phyloP scores from a whole-genome alignment of 2,113 vertebrate species.

The Vicugna pacos region DNA sequence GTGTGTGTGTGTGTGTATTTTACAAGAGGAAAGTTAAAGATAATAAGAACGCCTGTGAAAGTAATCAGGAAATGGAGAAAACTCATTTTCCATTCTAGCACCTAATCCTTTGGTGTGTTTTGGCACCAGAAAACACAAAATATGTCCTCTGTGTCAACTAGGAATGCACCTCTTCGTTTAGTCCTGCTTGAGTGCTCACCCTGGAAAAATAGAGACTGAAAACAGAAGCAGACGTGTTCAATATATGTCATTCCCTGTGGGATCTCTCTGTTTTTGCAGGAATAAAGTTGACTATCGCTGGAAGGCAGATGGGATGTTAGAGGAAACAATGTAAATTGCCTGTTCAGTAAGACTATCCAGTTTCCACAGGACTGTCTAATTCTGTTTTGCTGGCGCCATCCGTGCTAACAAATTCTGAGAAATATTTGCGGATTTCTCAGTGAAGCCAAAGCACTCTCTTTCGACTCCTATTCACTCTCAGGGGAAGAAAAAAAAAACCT shows the following conservation, averaged over 20 bases:
- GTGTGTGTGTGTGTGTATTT: neutral
- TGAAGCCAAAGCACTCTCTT: conserved; percentile 63
- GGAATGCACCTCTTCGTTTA: conserved; percentile 57
- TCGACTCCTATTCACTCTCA: conserved; percentile 54
- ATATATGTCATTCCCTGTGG: neutral
- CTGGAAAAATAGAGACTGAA: conserved; percentile 57
- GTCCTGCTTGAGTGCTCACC: neutral
- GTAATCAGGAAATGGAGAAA: conserved; percentile 60
- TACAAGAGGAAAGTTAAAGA: conserved; percentile 67
- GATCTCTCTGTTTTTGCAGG: neutral
- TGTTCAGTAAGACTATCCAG: neutral
- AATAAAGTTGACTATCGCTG: neutral
- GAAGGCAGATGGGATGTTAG: conserved; percentile 42
- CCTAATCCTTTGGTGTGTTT: conserved; percentile 67
- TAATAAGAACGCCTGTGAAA: conserved; percentile 62
- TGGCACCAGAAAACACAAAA: conserved; percentile 70
- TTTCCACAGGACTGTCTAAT: conserved; percentile 38
- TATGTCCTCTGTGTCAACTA: conserved; percentile 43
- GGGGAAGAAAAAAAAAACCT: neutral
- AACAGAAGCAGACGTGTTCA: neutral
- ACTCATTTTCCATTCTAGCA: conserved; percentile 64
- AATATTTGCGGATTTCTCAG: conserved; percentile 74
- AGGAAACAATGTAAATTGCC: conserved; percentile 55
- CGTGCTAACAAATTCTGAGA: conserved; percentile 73
- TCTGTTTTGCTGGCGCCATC: neutral